These are phyloP conservation scores for Carcharodon carcharias DNA, from an alignment of 2,797 vertebrate genomes.

Conservation along the genomic window DNA sequence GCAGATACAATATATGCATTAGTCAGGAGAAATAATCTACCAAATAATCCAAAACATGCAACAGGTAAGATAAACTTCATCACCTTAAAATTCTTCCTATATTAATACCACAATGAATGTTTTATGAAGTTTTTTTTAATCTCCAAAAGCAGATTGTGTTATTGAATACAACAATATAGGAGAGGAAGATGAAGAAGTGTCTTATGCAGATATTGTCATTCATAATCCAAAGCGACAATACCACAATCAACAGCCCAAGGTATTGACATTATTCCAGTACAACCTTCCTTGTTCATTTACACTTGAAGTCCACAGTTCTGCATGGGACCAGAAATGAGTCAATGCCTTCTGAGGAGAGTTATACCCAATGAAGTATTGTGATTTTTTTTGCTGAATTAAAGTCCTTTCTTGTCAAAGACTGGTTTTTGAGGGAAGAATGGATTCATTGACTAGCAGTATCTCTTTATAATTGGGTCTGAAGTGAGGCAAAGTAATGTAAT, in stretches of 20 bases:
- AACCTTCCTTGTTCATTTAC: neutral
- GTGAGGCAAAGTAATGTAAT: neutral
- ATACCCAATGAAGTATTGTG: neutral
- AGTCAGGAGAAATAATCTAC: neutral
- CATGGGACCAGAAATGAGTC: neutral
- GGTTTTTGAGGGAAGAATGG: neutral
- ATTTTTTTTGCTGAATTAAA: neutral
- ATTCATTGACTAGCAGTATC: neutral
- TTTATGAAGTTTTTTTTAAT: neutral
- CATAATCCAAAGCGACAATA: neutral
- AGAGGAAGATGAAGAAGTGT: constrained; percentile 15
- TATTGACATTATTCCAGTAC: neutral
- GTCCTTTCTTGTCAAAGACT: neutral
- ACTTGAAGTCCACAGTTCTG: neutral
- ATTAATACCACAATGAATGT: neutral
- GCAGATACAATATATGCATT: constrained; percentile 29
- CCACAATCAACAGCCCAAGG: neutral
- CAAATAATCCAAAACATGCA: too few relatives aligned
- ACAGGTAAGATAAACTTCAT: neutral
- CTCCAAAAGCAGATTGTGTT: neutral
- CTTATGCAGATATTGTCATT: constrained; percentile 32
- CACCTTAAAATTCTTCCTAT: neutral
- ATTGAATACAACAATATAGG: neutral
- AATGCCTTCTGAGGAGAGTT: neutral
- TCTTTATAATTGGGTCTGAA: neutral